These are phyloP conservation scores for Phrynosoma platyrhinos DNA, from an alignment of 2,113 vertebrate genomes.

Conservation along the genomic window DNA sequence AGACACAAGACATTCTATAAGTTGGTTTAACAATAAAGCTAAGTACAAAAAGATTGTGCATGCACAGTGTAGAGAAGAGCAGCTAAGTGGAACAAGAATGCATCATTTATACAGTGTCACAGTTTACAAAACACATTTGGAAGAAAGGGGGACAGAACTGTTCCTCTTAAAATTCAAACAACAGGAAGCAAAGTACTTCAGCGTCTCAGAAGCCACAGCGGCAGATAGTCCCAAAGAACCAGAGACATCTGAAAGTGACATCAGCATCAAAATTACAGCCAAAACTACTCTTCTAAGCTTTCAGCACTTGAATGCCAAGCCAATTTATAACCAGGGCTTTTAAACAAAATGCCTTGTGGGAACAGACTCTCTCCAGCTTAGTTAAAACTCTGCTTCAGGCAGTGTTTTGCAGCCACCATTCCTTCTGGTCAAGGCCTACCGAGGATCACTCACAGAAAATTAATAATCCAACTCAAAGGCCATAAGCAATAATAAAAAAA, in stretches of 20 bases:
- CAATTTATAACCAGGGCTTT: constrained; percentile 5
- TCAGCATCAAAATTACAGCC: constrained; percentile 1
- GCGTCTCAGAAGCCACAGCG: neutral
- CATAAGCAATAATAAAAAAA: constrained; percentile 11
- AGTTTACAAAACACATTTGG: neutral
- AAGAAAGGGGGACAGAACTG: neutral
- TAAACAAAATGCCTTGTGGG: neutral
- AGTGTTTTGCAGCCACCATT: constrained; percentile 30
- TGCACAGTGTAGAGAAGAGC: neutral
- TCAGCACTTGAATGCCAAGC: constrained; percentile 21
- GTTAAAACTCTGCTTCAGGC: constrained; percentile 19
- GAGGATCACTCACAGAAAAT: constrained; percentile 23
- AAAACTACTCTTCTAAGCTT: constrained; percentile 10
- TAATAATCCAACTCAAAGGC: constrained; percentile 15
- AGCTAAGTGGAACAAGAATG: neutral
- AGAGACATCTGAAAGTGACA: neutral
- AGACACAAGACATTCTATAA: neutral
- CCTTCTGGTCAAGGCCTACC: constrained; percentile 23
- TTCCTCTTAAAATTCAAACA: neutral
- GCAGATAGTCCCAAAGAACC: constrained; percentile 13
- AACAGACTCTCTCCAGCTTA: constrained; percentile 21
- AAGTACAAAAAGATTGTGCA: neutral
- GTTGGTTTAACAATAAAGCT: neutral
- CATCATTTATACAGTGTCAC: constrained; percentile 9
- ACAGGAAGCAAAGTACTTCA: neutral